These are phyloP conservation scores for Druon quercuslanigerum DNA, from an alignment of 1,140 invertebrate genomes.

Conservation along the genomic window DNA sequence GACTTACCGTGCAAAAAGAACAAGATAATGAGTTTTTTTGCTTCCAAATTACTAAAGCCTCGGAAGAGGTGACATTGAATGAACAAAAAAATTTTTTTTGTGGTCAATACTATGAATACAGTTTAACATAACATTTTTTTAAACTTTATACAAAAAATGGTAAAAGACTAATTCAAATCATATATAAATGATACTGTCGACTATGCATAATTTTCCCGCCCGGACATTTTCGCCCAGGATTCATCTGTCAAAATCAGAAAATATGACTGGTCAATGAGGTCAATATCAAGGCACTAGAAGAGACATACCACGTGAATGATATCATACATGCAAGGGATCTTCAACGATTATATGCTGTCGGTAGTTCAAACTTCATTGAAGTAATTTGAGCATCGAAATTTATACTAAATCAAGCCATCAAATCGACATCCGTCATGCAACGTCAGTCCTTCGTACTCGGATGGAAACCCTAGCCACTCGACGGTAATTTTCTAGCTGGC, in stretches of 20 bases:
- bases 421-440: conserved; percentile 73
- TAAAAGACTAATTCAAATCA: too few species aligned
- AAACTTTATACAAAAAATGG: too few species aligned
- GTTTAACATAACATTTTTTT: too few species aligned
- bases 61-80: too few species aligned
- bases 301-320: conserved; percentile 7
- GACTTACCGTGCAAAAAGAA: too few species aligned
- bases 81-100: too few species aligned
- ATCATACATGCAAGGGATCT: background rate
- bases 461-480: conserved; percentile 65
- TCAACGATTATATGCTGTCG: background rate
- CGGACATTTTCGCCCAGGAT: too few species aligned
- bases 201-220: too few species aligned
- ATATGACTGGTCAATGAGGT: background rate
- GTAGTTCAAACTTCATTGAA: conserved; percentile 50
- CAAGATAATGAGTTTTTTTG: too few species aligned
- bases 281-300: conserved; percentile 5
- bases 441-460: conserved; percentile 56
- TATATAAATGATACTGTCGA: too few species aligned
- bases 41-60: too few species aligned
- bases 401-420: conserved; percentile 67
- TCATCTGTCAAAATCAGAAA: background rate
- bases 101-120: too few species aligned
- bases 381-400: conserved; percentile 59
- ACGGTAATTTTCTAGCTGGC: conserved; percentile 67